Evolutionary conservation across 23 tunicate species (phyloP).

Genomic region (Diplosoma virens): DNA sequence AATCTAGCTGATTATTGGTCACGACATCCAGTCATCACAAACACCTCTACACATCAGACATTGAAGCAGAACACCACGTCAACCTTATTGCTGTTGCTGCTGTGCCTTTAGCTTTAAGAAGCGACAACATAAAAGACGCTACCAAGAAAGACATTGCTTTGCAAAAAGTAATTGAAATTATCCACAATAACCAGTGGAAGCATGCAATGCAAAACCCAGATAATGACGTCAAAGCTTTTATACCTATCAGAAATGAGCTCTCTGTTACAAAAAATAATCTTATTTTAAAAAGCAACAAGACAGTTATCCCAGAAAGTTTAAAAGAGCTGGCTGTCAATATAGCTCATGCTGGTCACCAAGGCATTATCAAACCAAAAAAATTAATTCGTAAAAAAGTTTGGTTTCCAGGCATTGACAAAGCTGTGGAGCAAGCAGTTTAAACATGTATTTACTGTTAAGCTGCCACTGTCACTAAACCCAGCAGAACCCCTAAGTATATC

Average conservation of each 20-base stretch:
- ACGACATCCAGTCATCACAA: too few species aligned
- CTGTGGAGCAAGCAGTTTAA: background rate
- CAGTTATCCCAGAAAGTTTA: background rate
- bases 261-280: background rate
- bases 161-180: background rate
- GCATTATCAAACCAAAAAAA: conserved; percentile 1
- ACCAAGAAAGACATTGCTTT: background rate
- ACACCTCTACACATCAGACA: background rate
- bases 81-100: background rate
- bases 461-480: background rate
- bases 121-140: background rate
- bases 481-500: background rate
- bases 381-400: background rate
- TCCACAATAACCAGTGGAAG: background rate
- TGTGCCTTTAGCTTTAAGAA: background rate
- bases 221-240: background rate
- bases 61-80: background rate
- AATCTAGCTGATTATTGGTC: background rate
- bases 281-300: background rate
- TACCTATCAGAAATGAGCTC: background rate
- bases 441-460: too few species aligned
- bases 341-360: conserved; percentile 1
- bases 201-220: background rate
- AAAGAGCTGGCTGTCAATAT: background rate
- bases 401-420: conserved; percentile 5